phyloP scores from a whole-genome alignment of 1,140 invertebrate species.

The Pygmarrhopalites habei region DNA sequence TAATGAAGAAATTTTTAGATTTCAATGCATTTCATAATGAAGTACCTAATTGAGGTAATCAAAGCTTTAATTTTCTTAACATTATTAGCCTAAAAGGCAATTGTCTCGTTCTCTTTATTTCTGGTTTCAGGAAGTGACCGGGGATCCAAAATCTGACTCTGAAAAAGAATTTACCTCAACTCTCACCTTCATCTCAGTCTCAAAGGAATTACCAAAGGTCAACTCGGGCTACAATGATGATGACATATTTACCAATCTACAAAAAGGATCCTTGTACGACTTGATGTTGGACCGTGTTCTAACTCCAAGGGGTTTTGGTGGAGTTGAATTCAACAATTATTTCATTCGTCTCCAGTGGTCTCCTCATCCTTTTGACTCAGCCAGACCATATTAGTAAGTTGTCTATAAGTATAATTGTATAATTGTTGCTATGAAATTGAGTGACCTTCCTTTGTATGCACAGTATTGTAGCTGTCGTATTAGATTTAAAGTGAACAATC shows the following conservation, averaged over 20 bases:
- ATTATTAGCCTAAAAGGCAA: background rate
- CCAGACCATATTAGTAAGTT: constrained; percentile 1
- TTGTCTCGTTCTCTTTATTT: too few relatives aligned
- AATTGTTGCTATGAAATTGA: too few relatives aligned
- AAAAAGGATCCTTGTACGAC: constrained; percentile 12
- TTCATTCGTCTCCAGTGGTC: constrained; percentile 24
- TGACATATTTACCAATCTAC: background rate
- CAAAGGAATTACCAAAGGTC: background rate
- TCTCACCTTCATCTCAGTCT: background rate
- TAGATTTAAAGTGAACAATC: too few relatives aligned
- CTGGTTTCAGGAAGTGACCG: constrained; percentile 1
- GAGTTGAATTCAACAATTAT: constrained; percentile 21
- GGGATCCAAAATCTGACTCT: background rate
- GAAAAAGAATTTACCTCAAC: background rate
- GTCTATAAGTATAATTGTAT: background rate
- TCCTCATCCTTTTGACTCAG: background rate
- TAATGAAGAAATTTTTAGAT: too few relatives aligned
- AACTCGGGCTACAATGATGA: background rate
- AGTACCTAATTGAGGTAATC: background rate
- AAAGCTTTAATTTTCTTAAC: background rate
- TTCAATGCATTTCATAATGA: background rate
- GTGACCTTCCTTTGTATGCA: too few relatives aligned
- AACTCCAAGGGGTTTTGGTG: constrained; percentile 18
- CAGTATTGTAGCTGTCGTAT: too few relatives aligned
- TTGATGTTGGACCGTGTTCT: constrained; percentile 18